Base-by-base conservation (phyloP, 2,888 invertebrate species). In the Hedychridium roseum region DNA sequence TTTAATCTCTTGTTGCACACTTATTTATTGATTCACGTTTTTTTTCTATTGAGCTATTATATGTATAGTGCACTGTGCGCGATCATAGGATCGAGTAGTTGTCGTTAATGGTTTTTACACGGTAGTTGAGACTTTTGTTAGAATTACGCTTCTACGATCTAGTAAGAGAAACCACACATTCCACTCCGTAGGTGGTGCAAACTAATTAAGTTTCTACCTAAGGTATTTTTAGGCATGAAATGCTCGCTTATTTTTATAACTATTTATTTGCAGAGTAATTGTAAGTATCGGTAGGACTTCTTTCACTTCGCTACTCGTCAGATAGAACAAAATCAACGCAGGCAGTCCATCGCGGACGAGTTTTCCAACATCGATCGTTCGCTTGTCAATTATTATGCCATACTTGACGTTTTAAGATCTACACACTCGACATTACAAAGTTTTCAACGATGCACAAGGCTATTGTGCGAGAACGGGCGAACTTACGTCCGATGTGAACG, bases 241-340 rank as follows among this genome's bases (percentile, higher is more conserved):
- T 74, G 70, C 68, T 73, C 69, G 74, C 76, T 74, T 76, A 76
- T 76, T 77, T 76, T 76, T 74, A 71, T 77, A 76, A 73, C 66
- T 74, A 75, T 77, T 74, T 77, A 77, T 78, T 77, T 71, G 70
- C 70, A 62, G 54, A 56, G 51, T 69, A 67, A 64, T 60, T 63
- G 41, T 67, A 66, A 65, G 60, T 52, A 48, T 41, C 50, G 40
- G 17, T 64, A 60, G 64, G 44, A 47, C 15, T 48, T 37, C 41
- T 54, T 44, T 50, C 44, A 38, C 37, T 15, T 32, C 14, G 43
- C 49, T 50, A 44, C 40, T 50, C 50, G 15, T 21, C 26, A 37
- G 5, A 23, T 30, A 43, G 46, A 43, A 28, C 50, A 27, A 41
- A 35, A 27, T 18, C 43, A 41, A 32, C 34, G 28, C 43, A 41